A percentile compares a stretch with the other conserved stretches of the same genome.
phyloP scores from a whole-genome alignment of 2,113 vertebrate genomes.

The Chaetura pelagica region DNA sequence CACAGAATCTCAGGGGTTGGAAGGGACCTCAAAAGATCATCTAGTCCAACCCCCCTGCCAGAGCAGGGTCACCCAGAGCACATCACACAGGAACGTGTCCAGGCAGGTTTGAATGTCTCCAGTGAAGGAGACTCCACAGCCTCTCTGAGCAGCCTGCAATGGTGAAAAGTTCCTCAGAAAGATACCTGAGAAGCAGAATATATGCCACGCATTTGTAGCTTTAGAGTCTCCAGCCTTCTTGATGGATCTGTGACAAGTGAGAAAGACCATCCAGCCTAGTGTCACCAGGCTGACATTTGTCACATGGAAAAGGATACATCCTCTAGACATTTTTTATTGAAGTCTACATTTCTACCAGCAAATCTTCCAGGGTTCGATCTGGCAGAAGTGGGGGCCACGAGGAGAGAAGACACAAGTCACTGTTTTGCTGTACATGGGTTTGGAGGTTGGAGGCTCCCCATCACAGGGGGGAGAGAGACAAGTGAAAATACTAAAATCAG shows the following conservation, averaged over 20 bases:
- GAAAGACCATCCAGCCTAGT: not conserved
- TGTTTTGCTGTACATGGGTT: not conserved
- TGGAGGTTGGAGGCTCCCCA: not conserved
- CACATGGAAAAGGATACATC: not conserved
- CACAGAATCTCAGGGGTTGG: too few relatives aligned
- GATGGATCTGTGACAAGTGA: not conserved
- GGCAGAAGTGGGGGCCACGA: fast-evolving
- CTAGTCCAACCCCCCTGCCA: too few relatives aligned
- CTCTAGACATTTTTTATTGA: not conserved
- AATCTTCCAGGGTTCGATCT: not conserved
- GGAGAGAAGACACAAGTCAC: not conserved
- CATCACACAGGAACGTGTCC: too few relatives aligned
- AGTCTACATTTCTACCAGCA: not conserved
- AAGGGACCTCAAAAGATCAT: too few relatives aligned
- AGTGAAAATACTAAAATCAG: not conserved
- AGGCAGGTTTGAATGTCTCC: too few relatives aligned
- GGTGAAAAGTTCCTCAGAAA: not conserved
- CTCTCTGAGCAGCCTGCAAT: too few relatives aligned
- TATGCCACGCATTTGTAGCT: not conserved
- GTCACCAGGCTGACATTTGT: not conserved
- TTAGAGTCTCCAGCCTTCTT: not conserved
- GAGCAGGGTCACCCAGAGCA: too few relatives aligned
- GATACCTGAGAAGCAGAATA: not conserved
- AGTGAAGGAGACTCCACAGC: too few relatives aligned
- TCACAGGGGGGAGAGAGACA: not conserved